A percentile compares a stretch with the other conserved stretches of the same genome.
These are phyloP conservation scores for Pseudonaja textilis DNA, from an alignment of 2,113 vertebrate genomes.

Conservation along the genomic window DNA sequence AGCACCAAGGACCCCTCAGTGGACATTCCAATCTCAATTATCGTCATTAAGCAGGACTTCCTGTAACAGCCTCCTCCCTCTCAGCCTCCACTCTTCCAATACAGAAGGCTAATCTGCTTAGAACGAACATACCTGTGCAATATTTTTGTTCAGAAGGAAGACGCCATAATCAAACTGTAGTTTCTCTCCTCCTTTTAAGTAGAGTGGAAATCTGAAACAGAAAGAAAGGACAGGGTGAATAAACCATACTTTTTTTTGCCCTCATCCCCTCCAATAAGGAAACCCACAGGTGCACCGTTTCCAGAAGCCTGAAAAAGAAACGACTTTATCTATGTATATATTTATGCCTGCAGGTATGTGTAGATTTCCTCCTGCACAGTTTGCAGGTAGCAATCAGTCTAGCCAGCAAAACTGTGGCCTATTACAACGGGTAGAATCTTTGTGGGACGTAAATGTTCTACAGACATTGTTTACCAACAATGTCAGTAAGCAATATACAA, in stretches of 20 bases:
- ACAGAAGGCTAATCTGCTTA: not conserved
- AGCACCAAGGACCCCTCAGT: not conserved
- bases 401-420: not conserved
- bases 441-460: too few species aligned
- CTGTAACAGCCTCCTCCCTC: not conserved
- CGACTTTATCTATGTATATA: not conserved
- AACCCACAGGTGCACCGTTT: not conserved
- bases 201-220: conserved; percentile 86
- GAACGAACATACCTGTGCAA: conserved; percentile 85
- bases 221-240: conserved; percentile 18
- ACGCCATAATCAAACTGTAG: conserved; percentile 98
- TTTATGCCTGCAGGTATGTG: not conserved
- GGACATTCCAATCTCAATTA: not conserved
- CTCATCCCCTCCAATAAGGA: not conserved
- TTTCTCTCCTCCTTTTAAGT: conserved; percentile 91
- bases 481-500: not conserved
- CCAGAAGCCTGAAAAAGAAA: not conserved
- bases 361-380: not conserved
- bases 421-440: not conserved
- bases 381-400: not conserved
- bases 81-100: too few species aligned
- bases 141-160: conserved; percentile 98
- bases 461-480: too few species aligned
- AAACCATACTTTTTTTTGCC: not conserved
- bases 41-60: not conserved